Conservation (phyloP, 1,140 invertebrate genomes). For the Meloidogyne hapla region DNA sequence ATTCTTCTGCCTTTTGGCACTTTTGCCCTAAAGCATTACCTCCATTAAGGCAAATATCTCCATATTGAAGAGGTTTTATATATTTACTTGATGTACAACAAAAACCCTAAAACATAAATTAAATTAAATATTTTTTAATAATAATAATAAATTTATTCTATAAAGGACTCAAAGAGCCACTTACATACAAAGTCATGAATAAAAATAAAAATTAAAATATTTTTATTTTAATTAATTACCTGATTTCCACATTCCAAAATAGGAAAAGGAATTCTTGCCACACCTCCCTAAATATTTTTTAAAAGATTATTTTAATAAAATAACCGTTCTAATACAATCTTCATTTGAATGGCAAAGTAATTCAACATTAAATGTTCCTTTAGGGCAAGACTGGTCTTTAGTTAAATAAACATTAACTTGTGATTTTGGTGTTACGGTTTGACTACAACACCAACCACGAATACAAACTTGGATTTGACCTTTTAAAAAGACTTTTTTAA, state of each 20-base stretch:
- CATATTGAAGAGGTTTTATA: constrained; percentile 5
- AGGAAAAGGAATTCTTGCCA: neutral
- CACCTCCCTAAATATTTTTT: neutral
- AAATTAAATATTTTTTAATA: no score
- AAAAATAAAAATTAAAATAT: neutral
- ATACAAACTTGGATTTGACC: constrained; percentile 1
- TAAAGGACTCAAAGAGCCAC: no score
- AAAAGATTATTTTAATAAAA: no score
- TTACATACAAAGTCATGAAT: no score
- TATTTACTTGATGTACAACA: constrained; percentile 7
- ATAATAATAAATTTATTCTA: no score
- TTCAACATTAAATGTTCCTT: constrained; percentile 3
- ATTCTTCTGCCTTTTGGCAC: neutral
- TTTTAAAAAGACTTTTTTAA: neutral
- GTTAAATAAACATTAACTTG: neutral
- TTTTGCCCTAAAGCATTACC: neutral
- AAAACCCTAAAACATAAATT: neutral
- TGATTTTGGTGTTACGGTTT: neutral
- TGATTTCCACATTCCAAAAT: constrained; percentile 9
- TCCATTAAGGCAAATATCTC: constrained; percentile 6
- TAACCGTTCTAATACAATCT: neutral
- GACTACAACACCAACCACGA: constrained; percentile 14
- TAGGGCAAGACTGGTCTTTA: neutral
- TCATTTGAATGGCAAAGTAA: neutral
- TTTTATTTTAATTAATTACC: neutral